phyloP scores from a whole-genome alignment of 2,113 vertebrate species.

The Osmerus eperlanus region DNA sequence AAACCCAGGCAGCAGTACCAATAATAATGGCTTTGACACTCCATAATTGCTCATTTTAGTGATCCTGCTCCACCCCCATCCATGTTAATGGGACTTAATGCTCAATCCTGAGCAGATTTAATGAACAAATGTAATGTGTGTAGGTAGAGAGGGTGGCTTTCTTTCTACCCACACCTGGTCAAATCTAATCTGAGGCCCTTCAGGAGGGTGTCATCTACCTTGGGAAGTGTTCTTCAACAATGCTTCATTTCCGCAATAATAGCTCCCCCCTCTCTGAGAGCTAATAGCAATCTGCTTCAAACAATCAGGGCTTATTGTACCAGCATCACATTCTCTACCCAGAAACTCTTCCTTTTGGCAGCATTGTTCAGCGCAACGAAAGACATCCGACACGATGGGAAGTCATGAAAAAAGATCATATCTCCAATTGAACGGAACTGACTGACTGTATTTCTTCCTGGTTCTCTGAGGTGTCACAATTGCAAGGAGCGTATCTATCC shows the following conservation, averaged over 20 bases:
- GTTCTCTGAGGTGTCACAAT: constrained; percentile 28
- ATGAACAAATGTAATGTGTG: constrained; percentile 61
- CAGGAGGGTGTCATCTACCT: constrained; percentile 51
- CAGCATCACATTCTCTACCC: constrained; percentile 21
- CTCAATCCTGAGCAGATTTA: constrained; percentile 57
- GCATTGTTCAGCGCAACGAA: neutral
- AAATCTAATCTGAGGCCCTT: constrained; percentile 68
- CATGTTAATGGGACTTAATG: constrained; percentile 57
- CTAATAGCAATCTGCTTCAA: constrained; percentile 66
- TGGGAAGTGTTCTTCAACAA: constrained; percentile 67
- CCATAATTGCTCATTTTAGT: constrained; percentile 55
- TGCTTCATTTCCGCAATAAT: constrained; percentile 69
- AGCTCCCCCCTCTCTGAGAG: constrained; percentile 41
- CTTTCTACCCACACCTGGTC: constrained; percentile 57
- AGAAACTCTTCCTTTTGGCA: constrained; percentile 25
- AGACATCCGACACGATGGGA: constrained; percentile 1
- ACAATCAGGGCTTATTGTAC: constrained; percentile 57
- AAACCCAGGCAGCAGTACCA: constrained; percentile 32
- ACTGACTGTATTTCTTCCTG: constrained; percentile 21
- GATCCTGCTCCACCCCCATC: constrained; percentile 33
- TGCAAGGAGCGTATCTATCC: constrained; percentile 25
- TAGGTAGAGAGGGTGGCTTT: constrained; percentile 47
- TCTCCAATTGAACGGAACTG: constrained; percentile 36
- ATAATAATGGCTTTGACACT: constrained; percentile 36
- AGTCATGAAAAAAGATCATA: constrained; percentile 28